Percentiles rank a stretch among this genome's conserved stretches.
Conservation (phyloP, 2,797 vertebrate species). For the Liasis olivaceus region DNA sequence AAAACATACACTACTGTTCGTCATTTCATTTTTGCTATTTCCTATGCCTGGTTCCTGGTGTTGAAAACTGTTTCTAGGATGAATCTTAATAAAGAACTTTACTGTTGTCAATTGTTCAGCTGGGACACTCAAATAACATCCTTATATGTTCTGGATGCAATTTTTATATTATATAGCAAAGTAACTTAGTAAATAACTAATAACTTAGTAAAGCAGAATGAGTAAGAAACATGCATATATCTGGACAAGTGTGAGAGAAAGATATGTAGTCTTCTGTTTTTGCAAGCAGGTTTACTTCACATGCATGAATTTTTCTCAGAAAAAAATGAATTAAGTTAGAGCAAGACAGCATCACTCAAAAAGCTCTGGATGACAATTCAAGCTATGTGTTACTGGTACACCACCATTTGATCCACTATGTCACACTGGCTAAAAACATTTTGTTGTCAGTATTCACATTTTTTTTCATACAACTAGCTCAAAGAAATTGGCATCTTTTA, state of each 20-base stretch:
- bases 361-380: neutral
- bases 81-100: neutral
- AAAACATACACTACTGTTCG: neutral
- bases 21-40: neutral
- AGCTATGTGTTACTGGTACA: neutral
- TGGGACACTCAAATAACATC: neutral
- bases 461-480: neutral
- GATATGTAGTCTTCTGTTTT: neutral
- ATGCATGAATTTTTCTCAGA: neutral
- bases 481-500: neutral
- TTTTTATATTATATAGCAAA: neutral
- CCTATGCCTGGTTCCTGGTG: too few species aligned
- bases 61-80: neutral
- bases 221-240: neutral
- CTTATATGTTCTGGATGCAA: neutral
- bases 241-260: neutral
- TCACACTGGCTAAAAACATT: neutral
- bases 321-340: neutral
- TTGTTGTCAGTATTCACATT: too few species aligned
- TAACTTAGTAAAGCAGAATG: neutral
- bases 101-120: neutral
- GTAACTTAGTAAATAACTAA: neutral
- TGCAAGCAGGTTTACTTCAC: neutral
- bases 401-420: neutral
- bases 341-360: neutral